Base-by-base conservation (phyloP, 2,113 vertebrate genomes). In the Ciconia maguari region DNA sequence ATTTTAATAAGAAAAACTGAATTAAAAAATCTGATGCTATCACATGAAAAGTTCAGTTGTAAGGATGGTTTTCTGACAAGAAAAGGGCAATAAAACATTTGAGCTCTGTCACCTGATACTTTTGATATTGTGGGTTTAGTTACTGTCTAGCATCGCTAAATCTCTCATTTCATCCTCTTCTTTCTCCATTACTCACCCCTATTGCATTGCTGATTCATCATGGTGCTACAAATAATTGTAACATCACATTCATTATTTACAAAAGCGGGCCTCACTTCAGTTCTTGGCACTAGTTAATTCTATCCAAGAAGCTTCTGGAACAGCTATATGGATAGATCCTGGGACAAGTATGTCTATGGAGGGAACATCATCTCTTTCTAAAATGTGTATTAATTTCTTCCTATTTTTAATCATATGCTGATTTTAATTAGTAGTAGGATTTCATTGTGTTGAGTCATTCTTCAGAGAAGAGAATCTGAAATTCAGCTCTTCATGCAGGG, bases 341-440 rank as follows among this genome's bases (percentile, higher is more conserved):
- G 36, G 16, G 29, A 77, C 27, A 81, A 78, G 27, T 46, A 79
- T 80, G 54, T 90, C 95, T 86, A 25, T 36, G 54, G 46, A 83
- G 29, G 79, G 54, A 85, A 72, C 17, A 60, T 87, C 8, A 80
- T 32, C 15, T 26, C 38, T 91, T 96, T 75, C 65, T 94, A 91
- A 91, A 79, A 68, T 88, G 49, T 69, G 42, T 74, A 90, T 95
- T 93, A 60, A 86, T 83, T 97, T 96, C 27, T 87, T 97, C 85
- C 58, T 89, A 71, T 95, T 96, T 97, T 97, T 94, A 96, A 97
- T 94, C 30, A 0, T 0, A 20, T 87, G 17, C 17, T 94, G 93
- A 94, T 87, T 97, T 97, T 96, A 96, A 97, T 98, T 97, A 94
- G 38, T 87, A 46, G 41, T 71, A 92, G 65, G 54, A 97, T 97